Base-by-base conservation (phyloP, 2,888 invertebrate species). In the Cryptus viduatorius region DNA sequence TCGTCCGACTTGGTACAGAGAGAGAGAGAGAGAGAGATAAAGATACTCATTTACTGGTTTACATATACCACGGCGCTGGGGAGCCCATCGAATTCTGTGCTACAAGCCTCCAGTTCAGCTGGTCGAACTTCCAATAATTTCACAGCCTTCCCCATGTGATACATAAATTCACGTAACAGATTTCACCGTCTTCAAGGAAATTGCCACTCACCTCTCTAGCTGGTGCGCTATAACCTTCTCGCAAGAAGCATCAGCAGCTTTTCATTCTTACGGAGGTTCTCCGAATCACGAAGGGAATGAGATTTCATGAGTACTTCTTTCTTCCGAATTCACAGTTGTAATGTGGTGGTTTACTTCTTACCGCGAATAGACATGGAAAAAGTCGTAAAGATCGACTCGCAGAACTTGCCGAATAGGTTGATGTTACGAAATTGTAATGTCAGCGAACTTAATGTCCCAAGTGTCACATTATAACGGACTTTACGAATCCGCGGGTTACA, bases 161-260 rank as follows among this genome's bases (percentile, higher is more conserved):
- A 83, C 85, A 86, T 86, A 86, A 86, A 86, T 86, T 85, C 71
- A 53, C 68, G 61, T 68, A 80, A 80, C 77, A 24, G 72, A 80
- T 73, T 77, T 77, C 73, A 50, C n/a, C 68, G 42, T 81, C 65
- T 81, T 68, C 65, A 68, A 75, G 84, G 79, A 86, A 86, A 85
- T 83, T 83, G 83, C 81, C 79, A 79, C 77, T 76, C 77, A 77
- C 77, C 50, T 37, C 37, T n/a, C 56, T 37, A 42, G 16, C 68
- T 46, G 56, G 53, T 10, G 56, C 56, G 12, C 56, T 48, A 24
- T 12, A 56, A 56, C 56, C 56, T 56, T 24, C 24, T 19, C 5
- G 37, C 16, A 16, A 48, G 75, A 64, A 64, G 61, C 73, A 48
- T 46, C 46, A 48, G 12, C 73, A 10, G 0, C 73, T 4, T 12